These are phyloP conservation scores for Exaiptasia diaphana DNA, from an alignment of 64 coral and sea anemone species.

Conservation along the genomic window DNA sequence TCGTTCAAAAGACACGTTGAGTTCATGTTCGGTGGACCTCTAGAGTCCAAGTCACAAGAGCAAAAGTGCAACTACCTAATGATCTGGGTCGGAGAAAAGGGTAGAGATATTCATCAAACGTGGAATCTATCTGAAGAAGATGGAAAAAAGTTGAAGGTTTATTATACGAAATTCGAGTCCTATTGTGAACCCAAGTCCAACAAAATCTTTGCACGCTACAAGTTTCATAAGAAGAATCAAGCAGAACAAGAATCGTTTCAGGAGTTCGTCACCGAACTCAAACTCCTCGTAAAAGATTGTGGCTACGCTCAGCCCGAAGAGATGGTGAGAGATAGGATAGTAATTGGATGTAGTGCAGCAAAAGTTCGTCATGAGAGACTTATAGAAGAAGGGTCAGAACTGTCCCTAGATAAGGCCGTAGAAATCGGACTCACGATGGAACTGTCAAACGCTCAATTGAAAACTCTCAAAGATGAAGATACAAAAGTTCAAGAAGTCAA, in stretches of 20 bases:
- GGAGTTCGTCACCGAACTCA: slow-evolving; percentile 35
- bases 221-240: slow-evolving; percentile 34
- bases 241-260: slow-evolving; percentile 9
- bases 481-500: slow-evolving; percentile 7
- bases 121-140: slow-evolving; percentile 15
- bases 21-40: slow-evolving; percentile 45
- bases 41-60: slow-evolving; percentile 8
- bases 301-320: slow-evolving; percentile 21
- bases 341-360: neutral
- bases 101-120: slow-evolving; percentile 6
- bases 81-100: slow-evolving; percentile 29
- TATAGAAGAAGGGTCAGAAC: slow-evolving; percentile 21
- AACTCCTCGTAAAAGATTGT: slow-evolving; percentile 44
- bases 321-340: slow-evolving; percentile 13
- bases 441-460: slow-evolving; percentile 20
- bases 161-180: slow-evolving; percentile 19
- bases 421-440: slow-evolving; percentile 17
- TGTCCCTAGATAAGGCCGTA: slow-evolving; percentile 34
- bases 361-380: slow-evolving; percentile 34
- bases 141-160: slow-evolving; percentile 4
- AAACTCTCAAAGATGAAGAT: slow-evolving; percentile 17
- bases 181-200: slow-evolving; percentile 32
- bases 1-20: slow-evolving; percentile 38
- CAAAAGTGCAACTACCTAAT: slow-evolving; percentile 32
- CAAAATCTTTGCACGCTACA: slow-evolving; percentile 34